Conservation (phyloP, 2,888 invertebrate genomes). For the Rhingia rostrata region DNA sequence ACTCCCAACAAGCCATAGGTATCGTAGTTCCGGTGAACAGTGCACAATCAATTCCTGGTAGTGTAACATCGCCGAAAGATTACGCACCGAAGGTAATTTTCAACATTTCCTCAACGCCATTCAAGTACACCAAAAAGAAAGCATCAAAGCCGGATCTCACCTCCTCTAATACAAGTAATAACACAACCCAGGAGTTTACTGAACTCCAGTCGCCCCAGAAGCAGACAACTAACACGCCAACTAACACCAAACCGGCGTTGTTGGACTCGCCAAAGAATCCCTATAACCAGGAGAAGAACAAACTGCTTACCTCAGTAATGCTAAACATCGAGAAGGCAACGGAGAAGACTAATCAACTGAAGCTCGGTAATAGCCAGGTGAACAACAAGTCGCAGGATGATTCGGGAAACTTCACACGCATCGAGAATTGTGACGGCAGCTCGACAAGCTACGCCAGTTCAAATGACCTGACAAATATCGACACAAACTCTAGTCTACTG, state of each 20-base stretch:
- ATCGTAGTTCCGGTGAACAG: conserved; percentile 74
- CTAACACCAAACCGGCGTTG: conserved; percentile 40
- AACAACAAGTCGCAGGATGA: conserved; percentile 77
- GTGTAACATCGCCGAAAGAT: conserved; percentile 75
- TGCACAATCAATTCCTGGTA: conserved; percentile 43
- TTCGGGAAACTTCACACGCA: conserved; percentile 81
- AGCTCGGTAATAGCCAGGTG: conserved; percentile 33
- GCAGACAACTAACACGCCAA: conserved; percentile 37
- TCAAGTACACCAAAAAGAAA: conserved; percentile 76
- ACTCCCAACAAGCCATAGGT: conserved; percentile 66
- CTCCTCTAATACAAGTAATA: conserved; percentile 47
- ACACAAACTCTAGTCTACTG: conserved; percentile 76
- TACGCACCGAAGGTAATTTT: conserved; percentile 77
- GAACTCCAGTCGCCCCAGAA: conserved; percentile 59
- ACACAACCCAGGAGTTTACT: conserved; percentile 51
- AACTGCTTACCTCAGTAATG: conserved; percentile 77
- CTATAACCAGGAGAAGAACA: conserved; percentile 76
- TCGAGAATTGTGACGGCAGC: conserved; percentile 78
- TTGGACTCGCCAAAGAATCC: conserved; percentile 75
- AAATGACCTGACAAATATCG: conserved; percentile 78
- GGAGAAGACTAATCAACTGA: conserved; percentile 77
- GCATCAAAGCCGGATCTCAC: conserved; percentile 52
- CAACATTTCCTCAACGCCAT: conserved; percentile 77
- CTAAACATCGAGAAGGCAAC: conserved; percentile 79
- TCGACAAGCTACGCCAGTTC: conserved; percentile 79